Conservation (phyloP, 1,140 invertebrate genomes). For the Chlorops oryzae region DNA sequence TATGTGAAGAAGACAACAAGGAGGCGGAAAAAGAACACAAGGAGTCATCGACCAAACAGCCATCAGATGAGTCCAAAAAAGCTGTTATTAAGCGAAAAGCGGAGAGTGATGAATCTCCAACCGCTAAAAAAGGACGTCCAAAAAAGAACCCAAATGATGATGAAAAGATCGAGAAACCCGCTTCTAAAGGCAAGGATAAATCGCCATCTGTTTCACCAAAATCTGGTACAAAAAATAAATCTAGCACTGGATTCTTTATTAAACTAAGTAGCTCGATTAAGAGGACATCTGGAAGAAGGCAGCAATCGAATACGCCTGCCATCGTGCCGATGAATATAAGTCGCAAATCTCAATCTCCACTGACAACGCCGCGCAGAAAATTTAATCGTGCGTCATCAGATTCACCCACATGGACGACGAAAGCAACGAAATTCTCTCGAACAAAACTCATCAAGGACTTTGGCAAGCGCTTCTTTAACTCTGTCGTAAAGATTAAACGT, state of each 20-base stretch:
- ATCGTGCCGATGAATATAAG: no score
- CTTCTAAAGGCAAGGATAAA: background rate
- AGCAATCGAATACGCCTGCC: background rate
- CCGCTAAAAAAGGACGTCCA: no score
- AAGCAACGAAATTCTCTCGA: slow-evolving; percentile 11
- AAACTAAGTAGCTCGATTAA: slow-evolving; percentile 8
- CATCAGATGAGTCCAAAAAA: no score
- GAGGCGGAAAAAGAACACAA: no score
- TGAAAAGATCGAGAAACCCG: background rate
- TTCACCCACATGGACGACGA: slow-evolving; percentile 2
- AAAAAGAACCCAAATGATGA: background rate
- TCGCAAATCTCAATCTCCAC: no score
- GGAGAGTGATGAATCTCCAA: no score
- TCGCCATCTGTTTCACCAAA: no score
- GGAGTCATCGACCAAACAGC: no score
- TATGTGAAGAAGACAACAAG: no score
- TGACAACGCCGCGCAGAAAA: no score
- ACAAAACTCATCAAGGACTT: slow-evolving; percentile 11
- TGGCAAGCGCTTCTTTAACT: slow-evolving; percentile 13
- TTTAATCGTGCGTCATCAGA: background rate
- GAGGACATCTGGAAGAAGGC: background rate
- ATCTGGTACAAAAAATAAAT: background rate
- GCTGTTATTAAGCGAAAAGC: no score
- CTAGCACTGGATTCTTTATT: slow-evolving; percentile 8
- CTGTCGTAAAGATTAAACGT: slow-evolving; percentile 8